A percentile compares a stretch with the other conserved stretches of the same genome.
These are phyloP conservation scores for Cygnus atratus DNA, from an alignment of 2,113 vertebrate species.

Conservation along the genomic window DNA sequence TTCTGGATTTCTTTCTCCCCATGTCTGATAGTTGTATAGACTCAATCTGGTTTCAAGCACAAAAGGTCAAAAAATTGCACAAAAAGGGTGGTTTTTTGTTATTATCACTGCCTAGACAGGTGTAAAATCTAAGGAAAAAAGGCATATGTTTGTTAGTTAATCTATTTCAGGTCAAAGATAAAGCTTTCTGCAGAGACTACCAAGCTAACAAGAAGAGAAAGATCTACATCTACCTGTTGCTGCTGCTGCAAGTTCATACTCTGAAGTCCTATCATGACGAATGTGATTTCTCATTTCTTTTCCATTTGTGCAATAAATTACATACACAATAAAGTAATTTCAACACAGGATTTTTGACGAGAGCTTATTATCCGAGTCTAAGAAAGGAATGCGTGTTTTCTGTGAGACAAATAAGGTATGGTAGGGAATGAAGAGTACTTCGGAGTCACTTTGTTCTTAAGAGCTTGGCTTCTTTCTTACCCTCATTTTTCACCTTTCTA, in stretches of 20 bases:
- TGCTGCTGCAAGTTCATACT: neutral
- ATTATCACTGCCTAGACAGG: fast-evolving
- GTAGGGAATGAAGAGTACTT: neutral
- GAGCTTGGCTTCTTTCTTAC: neutral
- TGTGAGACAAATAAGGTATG: neutral
- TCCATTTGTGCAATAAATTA: neutral
- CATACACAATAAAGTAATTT: neutral
- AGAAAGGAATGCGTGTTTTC: neutral
- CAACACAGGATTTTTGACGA: neutral
- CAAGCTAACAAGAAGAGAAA: neutral
- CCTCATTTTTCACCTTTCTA: neutral
- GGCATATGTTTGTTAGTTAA: neutral
- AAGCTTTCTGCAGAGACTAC: neutral
- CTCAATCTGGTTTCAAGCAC: neutral
- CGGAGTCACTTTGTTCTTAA: too few relatives aligned
- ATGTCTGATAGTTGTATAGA: neutral
- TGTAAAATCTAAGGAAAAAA: neutral
- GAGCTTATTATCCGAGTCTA: neutral
- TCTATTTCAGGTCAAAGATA: neutral
- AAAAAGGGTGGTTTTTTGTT: neutral
- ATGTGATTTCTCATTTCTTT: neutral
- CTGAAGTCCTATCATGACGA: neutral
- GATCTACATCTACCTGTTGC: neutral
- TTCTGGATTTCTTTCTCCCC: neutral
- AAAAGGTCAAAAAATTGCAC: too few relatives aligned